These are phyloP conservation scores for Polydrusus pterygomalis DNA, from an alignment of 2,888 invertebrate species.

Conservation along the genomic window DNA sequence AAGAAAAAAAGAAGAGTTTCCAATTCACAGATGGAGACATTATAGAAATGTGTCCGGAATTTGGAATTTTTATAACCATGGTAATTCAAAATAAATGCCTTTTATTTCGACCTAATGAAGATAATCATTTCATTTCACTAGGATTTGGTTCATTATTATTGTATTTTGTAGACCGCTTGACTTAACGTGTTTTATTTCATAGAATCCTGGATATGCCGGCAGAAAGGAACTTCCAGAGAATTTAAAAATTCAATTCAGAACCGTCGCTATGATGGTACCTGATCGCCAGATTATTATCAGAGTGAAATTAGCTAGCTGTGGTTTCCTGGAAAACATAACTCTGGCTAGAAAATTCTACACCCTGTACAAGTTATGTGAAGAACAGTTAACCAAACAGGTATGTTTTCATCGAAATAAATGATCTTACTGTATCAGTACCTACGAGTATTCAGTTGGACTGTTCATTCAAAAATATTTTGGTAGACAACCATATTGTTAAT, in stretches of 20 bases:
- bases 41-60: slow-evolving; percentile 94
- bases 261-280: slow-evolving; percentile 99
- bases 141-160: too few species aligned
- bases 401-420: not conserved
- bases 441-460: too few species aligned
- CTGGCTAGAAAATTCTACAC: slow-evolving; percentile 97
- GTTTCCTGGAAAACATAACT: slow-evolving; percentile 96
- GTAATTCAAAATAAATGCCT: slow-evolving; percentile 71
- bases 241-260: slow-evolving; percentile 97
- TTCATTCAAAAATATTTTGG: too few species aligned
- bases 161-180: too few species aligned
- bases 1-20: slow-evolving; percentile 93
- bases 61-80: slow-evolving; percentile 98
- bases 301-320: slow-evolving; percentile 96
- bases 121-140: too few species aligned
- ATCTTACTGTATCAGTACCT: too few species aligned
- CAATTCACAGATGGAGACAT: slow-evolving; percentile 95
- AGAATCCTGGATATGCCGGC: slow-evolving; percentile 98
- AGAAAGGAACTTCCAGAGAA: slow-evolving; percentile 97
- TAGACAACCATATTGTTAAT: too few species aligned
- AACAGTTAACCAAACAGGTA: slow-evolving; percentile 96
- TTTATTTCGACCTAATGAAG: too few species aligned
- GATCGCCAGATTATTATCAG: slow-evolving; percentile 97
- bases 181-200: slow-evolving; percentile 49
- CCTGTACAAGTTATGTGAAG: slow-evolving; percentile 96